Evolutionary conservation across 2,888 invertebrate genomes (phyloP), one percentile per base, ranked within the genome.

Genomic region (Tachina lurida): DNA sequence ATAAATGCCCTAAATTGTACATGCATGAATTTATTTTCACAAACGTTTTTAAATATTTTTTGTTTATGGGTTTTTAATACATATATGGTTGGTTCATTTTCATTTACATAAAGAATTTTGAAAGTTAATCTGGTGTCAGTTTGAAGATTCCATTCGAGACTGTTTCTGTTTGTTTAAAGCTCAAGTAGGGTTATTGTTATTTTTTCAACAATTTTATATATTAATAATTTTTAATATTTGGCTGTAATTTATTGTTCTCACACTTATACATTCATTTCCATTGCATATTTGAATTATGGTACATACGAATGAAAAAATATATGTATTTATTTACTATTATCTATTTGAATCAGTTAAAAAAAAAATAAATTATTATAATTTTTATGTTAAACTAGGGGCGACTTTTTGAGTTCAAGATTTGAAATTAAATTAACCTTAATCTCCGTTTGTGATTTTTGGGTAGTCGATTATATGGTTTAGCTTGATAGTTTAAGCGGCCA

Each of bases 1-100:
- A 56, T 56, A 56, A 56, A 56, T 70, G 19, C 52, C 54, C 41
- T 56, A 56, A 54, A 54, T 54, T 70, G 43, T 56, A 56, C 70
- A 56, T 41, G 10, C 43, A 65, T 22, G 49, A 17, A 68, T 52
- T 31, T 12, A 68, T 52, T 52, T 52, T 41, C 62, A 62, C 17
- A 62, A 62, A 62, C 13, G 17, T 68, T 3, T 68, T 49, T 39
- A 10, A 67, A 49, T 65, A 7, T 10, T 22, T 41, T 41, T 10
- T 5, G 3, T 65, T 47, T 47, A 1, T 47, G 65, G 65, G 13
- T 9, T 47, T 47, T 19, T 45, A 45, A 12, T 19, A 2, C n/a
- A n/a, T n/a, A n/a, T 19, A 43, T 19, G 19, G 43, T 65, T 47
- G 47, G 47, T 65, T 65, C 19, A 22, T 17, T 63, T 12, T 43